Evolutionary conservation across 2,113 vertebrate genomes (phyloP).

Genomic region (Pachypanchax playfairii): DNA sequence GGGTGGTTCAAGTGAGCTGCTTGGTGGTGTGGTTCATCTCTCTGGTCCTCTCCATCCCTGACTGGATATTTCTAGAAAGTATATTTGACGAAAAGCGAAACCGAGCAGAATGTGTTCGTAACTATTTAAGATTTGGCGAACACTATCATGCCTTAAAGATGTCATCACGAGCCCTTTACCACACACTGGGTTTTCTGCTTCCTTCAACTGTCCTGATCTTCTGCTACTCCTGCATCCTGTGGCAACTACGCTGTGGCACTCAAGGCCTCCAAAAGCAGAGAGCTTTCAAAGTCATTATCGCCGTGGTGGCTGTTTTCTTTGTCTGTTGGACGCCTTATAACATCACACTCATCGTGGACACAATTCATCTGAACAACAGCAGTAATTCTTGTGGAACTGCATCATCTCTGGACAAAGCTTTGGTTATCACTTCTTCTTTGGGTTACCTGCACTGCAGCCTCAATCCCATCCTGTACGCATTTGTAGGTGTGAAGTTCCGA

Average conservation of each 20-base stretch:
- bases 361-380: slow-evolving; percentile 51
- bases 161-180: slow-evolving; percentile 72
- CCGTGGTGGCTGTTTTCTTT: slow-evolving; percentile 84
- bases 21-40: slow-evolving; percentile 81
- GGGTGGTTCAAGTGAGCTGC: slow-evolving; percentile 73
- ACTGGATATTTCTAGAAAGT: slow-evolving; percentile 76
- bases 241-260: slow-evolving; percentile 72
- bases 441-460: slow-evolving; percentile 88
- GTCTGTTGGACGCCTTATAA: slow-evolving; percentile 88
- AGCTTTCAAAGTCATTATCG: slow-evolving; percentile 82
- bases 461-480: slow-evolving; percentile 89
- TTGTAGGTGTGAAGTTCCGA: slow-evolving; percentile 87
- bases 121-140: slow-evolving; percentile 21
- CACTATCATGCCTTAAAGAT: slow-evolving; percentile 30
- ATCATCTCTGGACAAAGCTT: slow-evolving; percentile 63
- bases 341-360: slow-evolving; percentile 80
- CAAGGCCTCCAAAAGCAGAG: slow-evolving; percentile 81
- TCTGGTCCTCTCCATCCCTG: slow-evolving; percentile 82
- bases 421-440: slow-evolving; percentile 72
- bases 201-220: slow-evolving; percentile 81
- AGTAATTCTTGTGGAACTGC: slow-evolving; percentile 43
- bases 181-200: slow-evolving; percentile 81
- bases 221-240: slow-evolving; percentile 84
- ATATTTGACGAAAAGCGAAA: slow-evolving; percentile 20
- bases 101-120: slow-evolving; percentile 65